A percentile compares a stretch with the other conserved stretches of the same genome.
phyloP scores from a whole-genome alignment of 2,888 invertebrate genomes.

The Apamea anceps region DNA sequence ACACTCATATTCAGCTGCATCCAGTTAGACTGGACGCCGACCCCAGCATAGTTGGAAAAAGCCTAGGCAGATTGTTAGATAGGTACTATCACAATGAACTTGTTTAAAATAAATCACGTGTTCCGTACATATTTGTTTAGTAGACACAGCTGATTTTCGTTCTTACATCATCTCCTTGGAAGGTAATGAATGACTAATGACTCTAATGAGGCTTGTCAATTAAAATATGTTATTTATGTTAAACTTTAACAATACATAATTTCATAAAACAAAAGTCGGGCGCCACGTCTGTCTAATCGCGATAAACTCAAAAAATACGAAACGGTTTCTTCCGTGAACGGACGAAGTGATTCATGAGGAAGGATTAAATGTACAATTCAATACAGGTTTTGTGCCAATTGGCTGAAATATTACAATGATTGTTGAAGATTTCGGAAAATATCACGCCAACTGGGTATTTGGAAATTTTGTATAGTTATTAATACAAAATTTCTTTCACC shows the following conservation, averaged over 20 bases:
- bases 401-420: too few species aligned
- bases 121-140: not conserved
- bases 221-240: constrained; percentile 4
- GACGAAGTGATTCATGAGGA: too few species aligned
- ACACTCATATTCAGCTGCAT: not conserved
- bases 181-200: not conserved
- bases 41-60: not conserved
- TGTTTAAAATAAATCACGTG: not conserved
- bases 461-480: too few species aligned
- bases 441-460: too few species aligned
- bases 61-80: not conserved
- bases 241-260: too few species aligned
- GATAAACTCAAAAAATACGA: not conserved
- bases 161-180: not conserved
- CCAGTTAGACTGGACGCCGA: not conserved
- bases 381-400: too few species aligned
- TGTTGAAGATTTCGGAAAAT: too few species aligned
- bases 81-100: not conserved
- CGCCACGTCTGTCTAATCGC: too few species aligned
- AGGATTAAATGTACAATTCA: too few species aligned
- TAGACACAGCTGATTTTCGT: not conserved
- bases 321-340: too few species aligned
- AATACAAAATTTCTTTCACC: not conserved
- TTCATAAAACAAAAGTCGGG: not conserved
- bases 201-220: constrained; percentile 3